Percentiles rank a stretch among this genome's conserved stretches.
phyloP scores from a whole-genome alignment of 2,113 vertebrate species.

The Amblyornis subalaris region DNA sequence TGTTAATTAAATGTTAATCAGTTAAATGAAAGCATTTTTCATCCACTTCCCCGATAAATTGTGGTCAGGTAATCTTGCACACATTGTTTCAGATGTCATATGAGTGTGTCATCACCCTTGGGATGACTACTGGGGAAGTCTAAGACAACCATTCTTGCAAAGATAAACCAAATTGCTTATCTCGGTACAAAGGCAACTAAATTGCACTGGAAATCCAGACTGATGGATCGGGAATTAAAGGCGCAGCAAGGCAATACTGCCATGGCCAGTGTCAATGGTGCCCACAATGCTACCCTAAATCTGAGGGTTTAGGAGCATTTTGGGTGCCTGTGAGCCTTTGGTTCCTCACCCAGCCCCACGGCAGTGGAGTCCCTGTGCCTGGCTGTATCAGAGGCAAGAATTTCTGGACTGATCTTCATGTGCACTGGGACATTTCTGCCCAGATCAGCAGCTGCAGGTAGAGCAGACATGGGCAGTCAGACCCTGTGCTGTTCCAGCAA shows the following conservation, averaged over 20 bases:
- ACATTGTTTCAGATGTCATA: slow-evolving; percentile 61
- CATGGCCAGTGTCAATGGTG: background rate
- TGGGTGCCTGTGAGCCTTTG: background rate
- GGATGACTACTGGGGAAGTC: slow-evolving; percentile 19
- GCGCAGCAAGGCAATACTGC: background rate
- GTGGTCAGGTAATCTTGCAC: slow-evolving; percentile 65
- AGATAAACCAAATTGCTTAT: slow-evolving; percentile 60
- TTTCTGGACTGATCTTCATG: background rate
- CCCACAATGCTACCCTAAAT: background rate
- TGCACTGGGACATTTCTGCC: background rate
- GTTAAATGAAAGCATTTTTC: slow-evolving; percentile 77
- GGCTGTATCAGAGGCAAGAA: background rate
- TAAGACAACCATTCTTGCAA: slow-evolving; percentile 6
- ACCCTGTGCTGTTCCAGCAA: background rate
- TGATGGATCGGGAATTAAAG: slow-evolving; percentile 22
- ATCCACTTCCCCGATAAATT: slow-evolving; percentile 66
- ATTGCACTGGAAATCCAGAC: slow-evolving; percentile 24
- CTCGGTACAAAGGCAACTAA: slow-evolving; percentile 9
- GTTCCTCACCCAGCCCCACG: background rate
- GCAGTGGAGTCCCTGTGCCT: background rate
- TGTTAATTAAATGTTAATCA: slow-evolving; percentile 81
- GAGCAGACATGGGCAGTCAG: background rate
- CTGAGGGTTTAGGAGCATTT: background rate
- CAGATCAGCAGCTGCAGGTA: background rate
- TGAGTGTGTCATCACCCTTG: slow-evolving; percentile 43